Percentiles rank a stretch among this genome's conserved stretches.
Evolutionary conservation across 2,888 invertebrate genomes (phyloP).

Genomic region (Tenthredo notha): DNA sequence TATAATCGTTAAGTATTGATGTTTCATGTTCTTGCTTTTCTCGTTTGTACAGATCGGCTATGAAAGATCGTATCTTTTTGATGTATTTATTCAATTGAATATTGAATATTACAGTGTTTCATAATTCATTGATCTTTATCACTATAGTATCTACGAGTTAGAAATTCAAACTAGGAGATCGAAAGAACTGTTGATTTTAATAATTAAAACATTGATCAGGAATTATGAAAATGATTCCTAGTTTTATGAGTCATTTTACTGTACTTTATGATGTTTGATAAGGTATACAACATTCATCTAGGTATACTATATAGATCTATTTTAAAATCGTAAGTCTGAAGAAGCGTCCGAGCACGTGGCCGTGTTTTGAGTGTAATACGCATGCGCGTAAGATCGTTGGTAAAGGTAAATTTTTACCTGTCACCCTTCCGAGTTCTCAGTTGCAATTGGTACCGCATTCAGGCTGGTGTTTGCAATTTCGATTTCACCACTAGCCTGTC

Average conservation of each 20-base stretch:
- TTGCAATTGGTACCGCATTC: slow-evolving; percentile 15
- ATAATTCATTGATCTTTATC: background rate
- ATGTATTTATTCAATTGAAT: background rate
- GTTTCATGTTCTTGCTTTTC: background rate
- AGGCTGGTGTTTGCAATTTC: slow-evolving; percentile 6
- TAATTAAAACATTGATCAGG: background rate
- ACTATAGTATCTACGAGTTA: too few relatives aligned
- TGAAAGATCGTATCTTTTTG: background rate
- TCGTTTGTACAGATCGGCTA: background rate
- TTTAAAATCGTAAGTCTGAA: background rate
- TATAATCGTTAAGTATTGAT: background rate
- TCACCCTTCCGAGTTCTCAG: slow-evolving; percentile 52
- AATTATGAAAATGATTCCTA: background rate
- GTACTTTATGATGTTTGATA: background rate
- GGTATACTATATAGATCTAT: background rate
- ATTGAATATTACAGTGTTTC: background rate
- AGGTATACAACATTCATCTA: background rate
- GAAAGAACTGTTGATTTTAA: background rate
- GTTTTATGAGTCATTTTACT: background rate
- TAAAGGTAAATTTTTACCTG: slow-evolving; percentile 47
- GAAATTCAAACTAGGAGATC: background rate
- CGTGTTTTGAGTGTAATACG: slow-evolving; percentile 63
- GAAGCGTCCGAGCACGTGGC: slow-evolving; percentile 65
- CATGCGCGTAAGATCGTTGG: slow-evolving; percentile 57
- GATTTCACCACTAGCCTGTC: background rate